These are phyloP conservation scores for Hirtodrosophila histrioides DNA, from an alignment of 2,888 invertebrate species.

Conservation along the genomic window DNA sequence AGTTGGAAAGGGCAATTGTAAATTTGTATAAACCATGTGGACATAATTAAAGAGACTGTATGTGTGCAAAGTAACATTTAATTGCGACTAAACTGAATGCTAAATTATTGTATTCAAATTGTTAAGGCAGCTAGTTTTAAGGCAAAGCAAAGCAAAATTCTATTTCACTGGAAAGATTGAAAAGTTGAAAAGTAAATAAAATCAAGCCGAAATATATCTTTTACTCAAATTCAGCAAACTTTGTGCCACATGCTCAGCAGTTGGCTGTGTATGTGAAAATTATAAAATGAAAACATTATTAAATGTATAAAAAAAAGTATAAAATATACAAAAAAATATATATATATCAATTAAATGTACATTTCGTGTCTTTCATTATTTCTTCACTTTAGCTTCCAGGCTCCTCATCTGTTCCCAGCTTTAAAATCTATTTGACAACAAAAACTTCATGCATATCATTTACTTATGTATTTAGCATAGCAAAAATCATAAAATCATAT, in stretches of 20 bases:
- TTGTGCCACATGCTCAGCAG: slow-evolving; percentile 44
- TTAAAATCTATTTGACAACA: slow-evolving; percentile 4
- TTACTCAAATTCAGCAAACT: too few relatives aligned
- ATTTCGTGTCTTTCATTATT: slow-evolving; percentile 1
- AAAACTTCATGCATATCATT: slow-evolving; percentile 51
- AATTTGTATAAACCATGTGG: slow-evolving; percentile 57
- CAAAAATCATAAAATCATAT: slow-evolving; percentile 24
- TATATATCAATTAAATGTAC: neutral
- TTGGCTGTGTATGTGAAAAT: slow-evolving; percentile 35
- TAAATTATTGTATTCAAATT: slow-evolving; percentile 17
- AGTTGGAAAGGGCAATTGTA: slow-evolving; percentile 32
- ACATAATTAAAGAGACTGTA: slow-evolving; percentile 67
- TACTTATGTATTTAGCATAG: slow-evolving; percentile 30
- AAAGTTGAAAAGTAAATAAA: slow-evolving; percentile 2
- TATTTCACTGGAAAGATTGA: slow-evolving; percentile 6
- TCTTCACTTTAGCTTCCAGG: slow-evolving; percentile 3
- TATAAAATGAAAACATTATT: slow-evolving; percentile 1
- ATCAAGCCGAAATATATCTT: neutral
- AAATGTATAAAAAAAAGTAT: neutral
- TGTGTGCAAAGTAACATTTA: slow-evolving; percentile 70
- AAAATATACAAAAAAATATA: slow-evolving; percentile 1
- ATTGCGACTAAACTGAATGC: slow-evolving; percentile 35
- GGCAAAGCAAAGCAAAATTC: neutral
- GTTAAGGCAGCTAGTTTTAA: slow-evolving; percentile 14
- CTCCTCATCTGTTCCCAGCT: slow-evolving; percentile 13